Percentiles rank a stretch among this genome's conserved stretches.
Conservation (phyloP, 2,113 vertebrate genomes). For the Dasyornis broadbenti region DNA sequence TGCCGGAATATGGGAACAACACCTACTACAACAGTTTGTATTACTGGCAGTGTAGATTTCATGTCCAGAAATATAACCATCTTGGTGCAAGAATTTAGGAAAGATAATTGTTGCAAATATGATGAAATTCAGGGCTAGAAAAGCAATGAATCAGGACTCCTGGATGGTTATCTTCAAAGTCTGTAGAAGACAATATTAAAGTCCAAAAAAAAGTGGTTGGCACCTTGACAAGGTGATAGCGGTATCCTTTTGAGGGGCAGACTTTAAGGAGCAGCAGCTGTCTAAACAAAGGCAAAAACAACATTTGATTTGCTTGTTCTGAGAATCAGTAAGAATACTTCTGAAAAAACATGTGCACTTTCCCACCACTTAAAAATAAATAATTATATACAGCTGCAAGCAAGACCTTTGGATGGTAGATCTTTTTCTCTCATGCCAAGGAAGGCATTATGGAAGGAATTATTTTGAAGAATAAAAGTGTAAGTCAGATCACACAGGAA, state of each 20-base stretch:
- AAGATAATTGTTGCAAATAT: not conserved
- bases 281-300: not conserved
- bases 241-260: not conserved
- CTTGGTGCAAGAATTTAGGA: not conserved
- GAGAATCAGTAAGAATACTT: not conserved
- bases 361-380: not conserved
- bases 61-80: not conserved
- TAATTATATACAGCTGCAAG: not conserved
- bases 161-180: not conserved
- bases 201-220: not conserved
- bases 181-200: not conserved
- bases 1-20: not conserved
- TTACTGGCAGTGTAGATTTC: not conserved
- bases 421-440: not conserved
- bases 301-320: not conserved
- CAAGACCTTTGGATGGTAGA: not conserved
- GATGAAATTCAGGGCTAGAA: not conserved
- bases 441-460: not conserved
- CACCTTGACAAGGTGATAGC: not conserved
- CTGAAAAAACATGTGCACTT: not conserved
- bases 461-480: conserved; percentile 27
- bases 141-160: not conserved
- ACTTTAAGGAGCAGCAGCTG: not conserved
- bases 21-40: not conserved
- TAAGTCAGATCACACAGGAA: conserved; percentile 32